Base-by-base conservation (phyloP, 1,140 invertebrate genomes). In the Achatina immaculata region DNA sequence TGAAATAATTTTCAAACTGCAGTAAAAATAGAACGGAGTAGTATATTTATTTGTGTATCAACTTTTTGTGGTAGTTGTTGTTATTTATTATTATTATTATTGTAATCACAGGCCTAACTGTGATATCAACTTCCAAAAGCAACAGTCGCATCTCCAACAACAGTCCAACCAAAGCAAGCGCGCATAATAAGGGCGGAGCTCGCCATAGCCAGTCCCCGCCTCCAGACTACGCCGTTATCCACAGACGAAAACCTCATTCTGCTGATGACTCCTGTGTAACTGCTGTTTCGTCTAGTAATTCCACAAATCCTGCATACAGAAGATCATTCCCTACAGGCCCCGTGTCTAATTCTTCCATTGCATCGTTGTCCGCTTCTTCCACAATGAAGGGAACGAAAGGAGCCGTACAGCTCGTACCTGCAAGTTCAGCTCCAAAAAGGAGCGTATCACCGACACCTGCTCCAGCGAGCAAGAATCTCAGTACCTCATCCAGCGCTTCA, bases 291-390 rank as follows among this genome's bases (percentile, higher is more conserved):
- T 74, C 73, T 34, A 48, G 68, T 40, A 38, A 69, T n/a, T 66
- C 69, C 24, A 28, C 72, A n/a, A 78, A 84, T 69, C 68, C 82
- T 21, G 75, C 75, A 14, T 78, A 66, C 58, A 65, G 75, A 51
- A 3, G 75, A 40, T 78, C 75, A 43, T 78, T 78, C 31, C 75
- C 75, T 24, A 4, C 38, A n/a, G 40, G 75, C 7, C 75, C n/a
- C 40, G 73, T 55, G 3, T 9, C 55, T 42, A 24, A 43, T 31
- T 71, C 19, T 65, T 81, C 55, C 38, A 68, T 28, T 66, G 75
- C 38, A 74, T 34, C 34, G 34, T 38, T 78, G 45, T 55, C 78
- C 51, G 71, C 55, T 38, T 55, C 40, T 66, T n/a, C 48, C 24
- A 11, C 73, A 19, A 34, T 38, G 45, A 75, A 75, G 34, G 34